These are phyloP conservation scores for Micrastur ruficollis DNA, from an alignment of 2,797 vertebrate species.

Conservation along the genomic window DNA sequence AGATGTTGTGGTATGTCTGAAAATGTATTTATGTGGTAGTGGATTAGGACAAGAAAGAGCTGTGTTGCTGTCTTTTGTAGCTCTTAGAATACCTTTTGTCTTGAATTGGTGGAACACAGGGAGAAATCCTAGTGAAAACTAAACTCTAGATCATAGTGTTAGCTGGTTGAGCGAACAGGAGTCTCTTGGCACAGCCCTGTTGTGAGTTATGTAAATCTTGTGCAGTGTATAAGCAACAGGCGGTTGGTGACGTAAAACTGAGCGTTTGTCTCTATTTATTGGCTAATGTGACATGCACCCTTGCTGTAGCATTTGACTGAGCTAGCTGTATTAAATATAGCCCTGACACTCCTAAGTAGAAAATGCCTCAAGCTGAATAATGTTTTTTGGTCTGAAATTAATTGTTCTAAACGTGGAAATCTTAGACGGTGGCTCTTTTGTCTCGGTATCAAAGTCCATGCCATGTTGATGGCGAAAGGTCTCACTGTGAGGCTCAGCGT, in stretches of 20 bases:
- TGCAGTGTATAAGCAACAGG: conserved; percentile 44
- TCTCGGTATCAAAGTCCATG: background rate
- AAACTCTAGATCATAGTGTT: background rate
- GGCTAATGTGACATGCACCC: conserved; percentile 40
- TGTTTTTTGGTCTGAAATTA: background rate
- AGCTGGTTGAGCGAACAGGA: conserved; percentile 23
- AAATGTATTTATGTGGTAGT: background rate
- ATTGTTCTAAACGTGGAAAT: background rate
- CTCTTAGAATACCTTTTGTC: conserved; percentile 5
- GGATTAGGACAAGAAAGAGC: background rate
- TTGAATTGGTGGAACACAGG: background rate
- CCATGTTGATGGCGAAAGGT: background rate
- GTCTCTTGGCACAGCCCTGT: conserved; percentile 31
- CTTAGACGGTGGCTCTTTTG: background rate
- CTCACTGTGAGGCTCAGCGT: background rate
- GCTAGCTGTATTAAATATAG: conserved; percentile 66
- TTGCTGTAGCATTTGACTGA: conserved; percentile 49
- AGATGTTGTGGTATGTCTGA: background rate
- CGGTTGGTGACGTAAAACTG: conserved; percentile 40
- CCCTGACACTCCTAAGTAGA: conserved; percentile 39
- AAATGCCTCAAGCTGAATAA: conserved; percentile 35
- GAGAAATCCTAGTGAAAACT: conserved; percentile 31
- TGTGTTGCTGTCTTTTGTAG: background rate
- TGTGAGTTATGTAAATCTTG: conserved; percentile 61
- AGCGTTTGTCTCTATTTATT: conserved; percentile 62